A percentile compares a stretch with the other conserved stretches of the same genome.
Conservation (phyloP, 2,888 invertebrate species). For the Nemotelus nigrinus region DNA sequence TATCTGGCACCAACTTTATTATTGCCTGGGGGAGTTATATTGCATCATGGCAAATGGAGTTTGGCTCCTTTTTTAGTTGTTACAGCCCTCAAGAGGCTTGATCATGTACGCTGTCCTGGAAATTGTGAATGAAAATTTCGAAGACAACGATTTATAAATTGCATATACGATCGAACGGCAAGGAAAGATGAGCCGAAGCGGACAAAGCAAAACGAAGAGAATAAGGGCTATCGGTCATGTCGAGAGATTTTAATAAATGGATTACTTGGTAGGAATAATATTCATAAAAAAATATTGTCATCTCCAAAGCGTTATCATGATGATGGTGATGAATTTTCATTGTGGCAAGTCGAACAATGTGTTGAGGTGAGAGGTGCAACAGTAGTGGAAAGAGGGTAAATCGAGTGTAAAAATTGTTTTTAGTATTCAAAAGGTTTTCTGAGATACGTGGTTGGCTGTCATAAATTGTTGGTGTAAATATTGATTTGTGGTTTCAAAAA, state of each 20-base stretch:
- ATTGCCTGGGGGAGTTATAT: background rate
- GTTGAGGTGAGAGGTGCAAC: background rate
- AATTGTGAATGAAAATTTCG: slow-evolving; percentile 11
- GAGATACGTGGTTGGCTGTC: too few relatives aligned
- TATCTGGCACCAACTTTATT: too few relatives aligned
- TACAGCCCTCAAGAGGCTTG: background rate
- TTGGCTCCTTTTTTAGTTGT: background rate
- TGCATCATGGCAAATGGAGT: background rate
- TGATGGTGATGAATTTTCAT: slow-evolving; percentile 44
- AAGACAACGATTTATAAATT: slow-evolving; percentile 36
- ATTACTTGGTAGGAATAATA: slow-evolving; percentile 47
- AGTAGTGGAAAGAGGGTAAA: background rate
- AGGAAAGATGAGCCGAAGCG: too few relatives aligned
- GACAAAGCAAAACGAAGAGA: background rate
- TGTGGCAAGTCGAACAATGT: background rate
- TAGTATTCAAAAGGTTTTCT: too few relatives aligned
- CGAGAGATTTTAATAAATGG: slow-evolving; percentile 46
- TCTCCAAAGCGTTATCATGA: slow-evolving; percentile 26
- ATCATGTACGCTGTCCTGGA: background rate
- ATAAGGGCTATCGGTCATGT: slow-evolving; percentile 15
- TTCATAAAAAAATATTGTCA: slow-evolving; percentile 42
- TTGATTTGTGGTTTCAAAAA: too few relatives aligned
- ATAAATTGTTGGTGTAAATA: too few relatives aligned
- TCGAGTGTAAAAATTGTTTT: too few relatives aligned
- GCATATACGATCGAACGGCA: slow-evolving; percentile 5